Percentiles rank a stretch among this genome's conserved stretches.
phyloP scores from a whole-genome alignment of 2,888 invertebrate species.

The Protophormia terraenovae region DNA sequence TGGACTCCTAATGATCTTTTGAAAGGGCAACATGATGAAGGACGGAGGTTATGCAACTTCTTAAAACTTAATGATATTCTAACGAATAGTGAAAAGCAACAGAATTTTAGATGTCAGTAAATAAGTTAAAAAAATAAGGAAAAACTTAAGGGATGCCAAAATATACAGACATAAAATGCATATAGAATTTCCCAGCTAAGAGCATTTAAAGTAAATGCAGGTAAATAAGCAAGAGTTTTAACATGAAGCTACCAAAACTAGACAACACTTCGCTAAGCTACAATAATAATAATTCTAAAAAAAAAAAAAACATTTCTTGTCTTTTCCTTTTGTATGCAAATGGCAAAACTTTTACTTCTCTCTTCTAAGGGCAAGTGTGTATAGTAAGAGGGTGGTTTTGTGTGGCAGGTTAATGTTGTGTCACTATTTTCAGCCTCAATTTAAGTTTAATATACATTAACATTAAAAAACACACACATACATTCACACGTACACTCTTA shows the following conservation, averaged over 20 bases:
- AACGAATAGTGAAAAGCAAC: slow-evolving; percentile 49
- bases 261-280: background rate
- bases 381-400: background rate
- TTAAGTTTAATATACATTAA: slow-evolving; percentile 21
- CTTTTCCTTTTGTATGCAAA: background rate
- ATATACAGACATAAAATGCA: background rate
- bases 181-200: background rate
- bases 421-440: slow-evolving; percentile 43
- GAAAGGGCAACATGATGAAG: slow-evolving; percentile 60
- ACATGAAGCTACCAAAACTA: background rate
- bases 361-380: background rate
- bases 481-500: background rate
- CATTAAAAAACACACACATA: background rate
- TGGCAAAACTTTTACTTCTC: background rate
- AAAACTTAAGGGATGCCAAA: background rate
- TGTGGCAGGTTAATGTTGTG: slow-evolving; percentile 5
- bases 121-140: background rate
- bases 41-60: slow-evolving; percentile 58
- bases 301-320: slow-evolving; percentile 9
- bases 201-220: background rate
- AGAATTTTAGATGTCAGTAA: slow-evolving; percentile 47
- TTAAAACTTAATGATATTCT: slow-evolving; percentile 53
- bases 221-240: background rate
- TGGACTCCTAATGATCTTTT: slow-evolving; percentile 79
- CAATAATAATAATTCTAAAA: slow-evolving; percentile 8